Conservation (phyloP, 2,113 vertebrate genomes). For the Uria lomvia region DNA sequence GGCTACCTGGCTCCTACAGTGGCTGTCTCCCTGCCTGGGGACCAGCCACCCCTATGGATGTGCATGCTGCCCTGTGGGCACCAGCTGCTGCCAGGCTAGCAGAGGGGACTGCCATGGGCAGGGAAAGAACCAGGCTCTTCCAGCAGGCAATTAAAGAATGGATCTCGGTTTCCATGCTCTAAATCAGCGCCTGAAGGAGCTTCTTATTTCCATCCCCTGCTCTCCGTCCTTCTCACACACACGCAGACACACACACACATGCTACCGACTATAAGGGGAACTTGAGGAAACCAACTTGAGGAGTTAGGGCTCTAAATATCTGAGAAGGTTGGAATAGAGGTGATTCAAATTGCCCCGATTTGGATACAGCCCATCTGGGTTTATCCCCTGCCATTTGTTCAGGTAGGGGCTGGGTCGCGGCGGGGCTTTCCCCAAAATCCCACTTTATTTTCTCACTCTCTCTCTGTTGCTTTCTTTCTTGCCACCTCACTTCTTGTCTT, state of each 20-base stretch:
- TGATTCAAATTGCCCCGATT: not conserved
- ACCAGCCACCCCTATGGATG: not conserved
- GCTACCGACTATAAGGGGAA: not conserved
- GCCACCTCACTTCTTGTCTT: not conserved
- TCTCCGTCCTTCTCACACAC: not conserved
- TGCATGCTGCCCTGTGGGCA: rapidly evolving
- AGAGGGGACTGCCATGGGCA: not conserved
- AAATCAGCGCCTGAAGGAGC: not conserved
- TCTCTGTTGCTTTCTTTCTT: not conserved
- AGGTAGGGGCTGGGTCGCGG: not conserved
- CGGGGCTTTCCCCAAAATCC: not conserved
- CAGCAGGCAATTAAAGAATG: not conserved
- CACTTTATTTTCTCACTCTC: not conserved
- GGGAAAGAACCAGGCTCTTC: not conserved
- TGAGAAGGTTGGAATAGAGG: not conserved
- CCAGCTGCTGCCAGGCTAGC: not conserved
- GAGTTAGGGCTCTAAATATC: not conserved
- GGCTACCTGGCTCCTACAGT: not conserved
- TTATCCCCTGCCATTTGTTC: not conserved
- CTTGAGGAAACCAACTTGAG: not conserved
- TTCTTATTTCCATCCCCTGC: not conserved
- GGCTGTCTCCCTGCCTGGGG: not conserved
- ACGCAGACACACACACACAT: not conserved
- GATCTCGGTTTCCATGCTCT: not conserved
- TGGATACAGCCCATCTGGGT: not conserved